phyloP scores from a whole-genome alignment of 2,113 vertebrate genomes.

The Hipposideros armiger region DNA sequence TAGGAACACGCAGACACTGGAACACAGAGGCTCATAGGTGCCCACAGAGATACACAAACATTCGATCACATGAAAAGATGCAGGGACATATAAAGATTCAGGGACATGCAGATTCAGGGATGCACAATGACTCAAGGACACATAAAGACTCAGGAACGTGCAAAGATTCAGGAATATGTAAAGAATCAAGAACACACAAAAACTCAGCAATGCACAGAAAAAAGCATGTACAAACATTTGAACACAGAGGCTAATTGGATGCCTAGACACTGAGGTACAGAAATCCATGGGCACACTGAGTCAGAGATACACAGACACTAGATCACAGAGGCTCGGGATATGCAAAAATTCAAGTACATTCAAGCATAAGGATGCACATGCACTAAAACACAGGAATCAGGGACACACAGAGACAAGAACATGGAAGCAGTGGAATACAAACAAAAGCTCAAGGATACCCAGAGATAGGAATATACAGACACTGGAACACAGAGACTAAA shows the following conservation, averaged over 20 bases:
- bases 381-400: not conserved
- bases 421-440: not conserved
- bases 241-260: not conserved
- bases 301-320: not conserved
- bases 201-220: not conserved
- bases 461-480: not conserved
- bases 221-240: not conserved
- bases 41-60: not conserved
- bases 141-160: not conserved
- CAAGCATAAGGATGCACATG: not conserved
- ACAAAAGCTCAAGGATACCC: not conserved
- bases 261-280: not conserved
- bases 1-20: not conserved
- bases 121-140: not conserved
- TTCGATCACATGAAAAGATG: not conserved
- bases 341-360: not conserved
- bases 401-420: not conserved
- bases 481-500: not conserved
- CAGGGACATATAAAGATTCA: not conserved
- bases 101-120: not conserved
- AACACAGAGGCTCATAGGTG: not conserved
- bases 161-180: not conserved
- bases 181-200: conserved; percentile 29
- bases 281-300: not conserved
- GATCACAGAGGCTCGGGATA: not conserved